Evolutionary conservation across 2,113 vertebrate genomes (phyloP).

Genomic region (Hemiscyllium ocellatum): DNA sequence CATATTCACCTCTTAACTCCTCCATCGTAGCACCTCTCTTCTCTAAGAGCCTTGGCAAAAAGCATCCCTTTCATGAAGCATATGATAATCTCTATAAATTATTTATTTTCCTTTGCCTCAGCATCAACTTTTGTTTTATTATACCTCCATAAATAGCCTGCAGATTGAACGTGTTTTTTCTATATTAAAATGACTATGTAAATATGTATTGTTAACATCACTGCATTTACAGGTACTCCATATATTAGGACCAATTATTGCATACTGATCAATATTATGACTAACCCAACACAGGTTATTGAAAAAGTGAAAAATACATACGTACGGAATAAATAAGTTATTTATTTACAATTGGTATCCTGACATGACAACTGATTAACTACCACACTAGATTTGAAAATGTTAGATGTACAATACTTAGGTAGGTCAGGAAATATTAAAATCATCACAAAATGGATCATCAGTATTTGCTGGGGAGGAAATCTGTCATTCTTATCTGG

Average conservation of each 20-base stretch:
- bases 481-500: too few species aligned
- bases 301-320: neutral
- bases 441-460: too few species aligned
- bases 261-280: neutral
- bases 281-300: neutral
- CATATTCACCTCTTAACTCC: neutral
- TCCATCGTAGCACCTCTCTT: neutral
- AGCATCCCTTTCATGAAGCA: neutral
- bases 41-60: neutral
- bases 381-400: too few species aligned
- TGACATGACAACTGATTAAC: too few species aligned
- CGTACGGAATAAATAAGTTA: neutral
- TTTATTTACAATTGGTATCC: neutral
- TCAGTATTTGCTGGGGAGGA: too few species aligned
- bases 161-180: neutral
- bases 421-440: too few species aligned
- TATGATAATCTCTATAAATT: neutral
- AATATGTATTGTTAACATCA: neutral
- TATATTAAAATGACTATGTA: neutral
- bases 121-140: neutral
- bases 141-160: neutral
- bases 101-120: neutral
- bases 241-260: neutral
- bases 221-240: neutral
- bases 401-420: too few species aligned